Percentiles rank a stretch among this genome's conserved stretches.
Conservation (phyloP, 2,113 vertebrate genomes). For the Pygoscelis adeliae region DNA sequence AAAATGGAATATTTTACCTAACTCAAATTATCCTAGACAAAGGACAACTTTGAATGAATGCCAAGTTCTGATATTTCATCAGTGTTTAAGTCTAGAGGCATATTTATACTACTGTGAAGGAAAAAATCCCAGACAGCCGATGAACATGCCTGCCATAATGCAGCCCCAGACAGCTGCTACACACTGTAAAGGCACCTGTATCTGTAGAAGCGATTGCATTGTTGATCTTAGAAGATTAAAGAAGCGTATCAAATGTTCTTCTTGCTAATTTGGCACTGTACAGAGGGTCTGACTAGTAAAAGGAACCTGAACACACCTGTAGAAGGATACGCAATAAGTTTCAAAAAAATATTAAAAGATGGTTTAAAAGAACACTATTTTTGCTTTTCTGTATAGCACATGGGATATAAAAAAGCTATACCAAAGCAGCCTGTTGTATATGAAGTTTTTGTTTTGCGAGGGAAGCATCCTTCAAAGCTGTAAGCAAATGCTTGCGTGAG, state of each 20-base stretch:
- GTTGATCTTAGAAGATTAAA: background rate
- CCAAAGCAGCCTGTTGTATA: background rate
- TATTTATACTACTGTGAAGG: background rate
- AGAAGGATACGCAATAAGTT: background rate
- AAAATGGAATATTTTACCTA: conserved; percentile 2
- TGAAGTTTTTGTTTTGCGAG: background rate
- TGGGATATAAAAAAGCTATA: background rate
- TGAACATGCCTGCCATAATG: background rate
- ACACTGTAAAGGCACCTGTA: conserved; percentile 3
- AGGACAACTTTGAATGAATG: background rate
- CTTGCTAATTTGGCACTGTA: background rate
- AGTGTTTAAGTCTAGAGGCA: background rate
- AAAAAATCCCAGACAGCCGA: background rate
- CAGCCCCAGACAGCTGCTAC: background rate
- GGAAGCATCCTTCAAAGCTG: background rate
- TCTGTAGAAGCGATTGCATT: background rate
- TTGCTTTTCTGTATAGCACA: background rate
- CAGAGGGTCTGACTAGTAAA: background rate
- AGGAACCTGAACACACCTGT: background rate
- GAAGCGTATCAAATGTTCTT: background rate
- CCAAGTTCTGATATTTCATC: background rate
- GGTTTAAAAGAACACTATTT: background rate
- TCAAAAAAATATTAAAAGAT: background rate
- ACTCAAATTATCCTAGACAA: background rate
- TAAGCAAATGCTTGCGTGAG: background rate